Conservation (phyloP, 1,140 invertebrate species). For the Pogonomyrmex californicus region DNA sequence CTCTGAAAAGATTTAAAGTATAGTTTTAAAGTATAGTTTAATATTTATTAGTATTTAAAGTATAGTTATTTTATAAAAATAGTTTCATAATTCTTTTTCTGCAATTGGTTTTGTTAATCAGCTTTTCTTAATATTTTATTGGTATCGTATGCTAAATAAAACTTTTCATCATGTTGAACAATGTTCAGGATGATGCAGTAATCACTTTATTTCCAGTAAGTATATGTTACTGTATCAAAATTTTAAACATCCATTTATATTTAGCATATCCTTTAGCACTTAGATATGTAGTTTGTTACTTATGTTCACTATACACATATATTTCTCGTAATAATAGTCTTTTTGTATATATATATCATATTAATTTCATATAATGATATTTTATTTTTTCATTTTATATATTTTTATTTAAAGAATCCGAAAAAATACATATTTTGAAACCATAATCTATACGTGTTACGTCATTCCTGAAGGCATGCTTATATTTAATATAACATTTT, state of each 20-base stretch:
- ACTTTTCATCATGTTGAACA: conserved; percentile 47
- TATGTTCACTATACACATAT: background rate
- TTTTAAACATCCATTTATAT: conserved; percentile 10
- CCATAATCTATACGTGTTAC: background rate
- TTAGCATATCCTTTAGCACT: conserved; percentile 3
- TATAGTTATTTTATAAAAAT: no score
- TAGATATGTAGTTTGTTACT: background rate
- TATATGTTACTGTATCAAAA: conserved; percentile 33
- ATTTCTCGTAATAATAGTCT: background rate
- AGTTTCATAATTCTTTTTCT: background rate
- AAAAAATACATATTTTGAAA: background rate
- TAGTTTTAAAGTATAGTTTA: no score
- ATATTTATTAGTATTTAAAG: no score
- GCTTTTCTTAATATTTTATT: background rate
- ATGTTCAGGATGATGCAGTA: conserved; percentile 50
- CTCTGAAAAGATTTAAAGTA: background rate
- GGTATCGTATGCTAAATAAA: conserved; percentile 9
- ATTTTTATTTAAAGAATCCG: background rate
- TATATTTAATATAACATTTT: background rate
- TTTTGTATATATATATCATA: background rate
- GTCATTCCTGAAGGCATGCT: background rate
- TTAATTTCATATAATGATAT: background rate
- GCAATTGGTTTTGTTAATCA: background rate
- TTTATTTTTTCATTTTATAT: background rate
- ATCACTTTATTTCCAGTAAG: conserved; percentile 45